These are phyloP conservation scores for Echinops telfairi DNA, from an alignment of 2,113 vertebrate genomes.

Conservation along the genomic window DNA sequence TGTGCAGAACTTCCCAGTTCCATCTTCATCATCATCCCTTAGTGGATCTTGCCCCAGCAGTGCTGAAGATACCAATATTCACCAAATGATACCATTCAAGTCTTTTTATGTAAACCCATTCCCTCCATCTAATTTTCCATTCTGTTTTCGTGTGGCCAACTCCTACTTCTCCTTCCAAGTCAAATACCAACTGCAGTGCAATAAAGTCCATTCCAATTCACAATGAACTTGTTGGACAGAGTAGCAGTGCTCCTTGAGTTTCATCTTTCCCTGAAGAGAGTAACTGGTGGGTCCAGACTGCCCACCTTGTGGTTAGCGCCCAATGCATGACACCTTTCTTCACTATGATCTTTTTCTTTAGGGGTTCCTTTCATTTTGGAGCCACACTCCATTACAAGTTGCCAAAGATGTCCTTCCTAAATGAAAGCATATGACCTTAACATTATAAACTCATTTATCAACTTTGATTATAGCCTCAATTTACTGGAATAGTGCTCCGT, in stretches of 20 bases:
- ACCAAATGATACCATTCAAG: background rate
- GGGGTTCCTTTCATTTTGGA: background rate
- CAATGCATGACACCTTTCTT: too few relatives aligned
- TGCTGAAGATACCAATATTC: background rate
- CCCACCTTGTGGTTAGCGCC: too few relatives aligned
- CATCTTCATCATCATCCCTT: background rate
- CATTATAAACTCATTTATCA: background rate
- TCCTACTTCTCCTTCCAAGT: background rate
- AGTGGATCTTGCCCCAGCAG: background rate
- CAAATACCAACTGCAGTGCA: too few relatives aligned
- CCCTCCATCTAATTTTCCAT: background rate
- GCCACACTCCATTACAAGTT: background rate
- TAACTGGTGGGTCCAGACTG: too few relatives aligned
- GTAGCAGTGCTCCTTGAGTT: too few relatives aligned
- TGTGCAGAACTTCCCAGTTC: background rate
- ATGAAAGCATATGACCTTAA: background rate
- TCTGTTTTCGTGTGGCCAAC: background rate
- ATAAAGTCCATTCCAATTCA: too few relatives aligned
- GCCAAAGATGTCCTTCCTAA: background rate
- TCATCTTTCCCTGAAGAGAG: too few relatives aligned
- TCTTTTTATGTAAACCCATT: background rate
- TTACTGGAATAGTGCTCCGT: background rate
- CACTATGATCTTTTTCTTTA: too few relatives aligned
- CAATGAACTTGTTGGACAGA: too few relatives aligned
- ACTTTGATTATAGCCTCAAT: background rate